Evolutionary conservation across 2,888 invertebrate species (phyloP).

Genomic region (Scaptomyza tumidula): DNA sequence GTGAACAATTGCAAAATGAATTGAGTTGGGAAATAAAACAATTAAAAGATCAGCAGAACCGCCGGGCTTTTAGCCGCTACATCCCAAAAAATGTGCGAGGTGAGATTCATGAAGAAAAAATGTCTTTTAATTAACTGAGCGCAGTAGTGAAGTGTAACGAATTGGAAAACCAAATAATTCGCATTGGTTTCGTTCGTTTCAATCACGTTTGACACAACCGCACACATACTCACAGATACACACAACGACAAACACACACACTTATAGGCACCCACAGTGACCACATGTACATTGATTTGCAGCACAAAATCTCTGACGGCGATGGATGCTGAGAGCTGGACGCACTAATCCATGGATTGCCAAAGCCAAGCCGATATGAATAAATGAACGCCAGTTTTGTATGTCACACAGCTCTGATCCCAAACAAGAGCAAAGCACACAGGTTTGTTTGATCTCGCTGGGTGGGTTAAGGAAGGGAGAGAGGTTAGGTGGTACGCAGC

Average conservation of each 20-base stretch:
- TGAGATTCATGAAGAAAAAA: slow-evolving; percentile 8
- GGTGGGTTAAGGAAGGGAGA: not conserved
- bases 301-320: slow-evolving; percentile 58
- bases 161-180: slow-evolving; percentile 81
- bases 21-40: slow-evolving; percentile 58
- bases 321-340: slow-evolving; percentile 48
- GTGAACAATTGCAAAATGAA: slow-evolving; percentile 65
- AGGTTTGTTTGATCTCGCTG: slow-evolving; percentile 38
- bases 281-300: slow-evolving; percentile 75
- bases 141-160: slow-evolving; percentile 70
- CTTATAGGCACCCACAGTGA: slow-evolving; percentile 35
- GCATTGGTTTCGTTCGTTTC: slow-evolving; percentile 75
- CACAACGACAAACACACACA: slow-evolving; percentile 3
- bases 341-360: slow-evolving; percentile 72
- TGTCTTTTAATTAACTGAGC: slow-evolving; percentile 73
- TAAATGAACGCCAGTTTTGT: slow-evolving; percentile 65
- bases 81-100: not conserved
- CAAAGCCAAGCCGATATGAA: slow-evolving; percentile 76
- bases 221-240: slow-evolving; percentile 6
- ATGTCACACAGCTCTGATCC: slow-evolving; percentile 35
- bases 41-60: slow-evolving; percentile 50
- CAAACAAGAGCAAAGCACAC: slow-evolving; percentile 22
- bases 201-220: slow-evolving; percentile 55
- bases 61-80: slow-evolving; percentile 14
- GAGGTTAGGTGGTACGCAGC: slow-evolving; percentile 1